Evolutionary conservation across 2,888 invertebrate species (phyloP).

Genomic region (Ennomos fuscantarius): DNA sequence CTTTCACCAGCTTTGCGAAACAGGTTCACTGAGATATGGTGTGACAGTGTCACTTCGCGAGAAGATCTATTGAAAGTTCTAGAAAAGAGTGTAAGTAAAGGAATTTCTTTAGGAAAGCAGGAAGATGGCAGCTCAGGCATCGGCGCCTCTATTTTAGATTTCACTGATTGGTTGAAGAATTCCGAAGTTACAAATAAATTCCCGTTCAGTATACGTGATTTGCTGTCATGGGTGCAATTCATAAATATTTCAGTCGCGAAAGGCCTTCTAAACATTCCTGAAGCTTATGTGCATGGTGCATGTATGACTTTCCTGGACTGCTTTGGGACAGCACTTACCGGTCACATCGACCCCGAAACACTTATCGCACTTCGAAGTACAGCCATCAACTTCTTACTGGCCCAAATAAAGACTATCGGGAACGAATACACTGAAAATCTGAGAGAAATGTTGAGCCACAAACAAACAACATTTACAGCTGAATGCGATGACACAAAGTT

Average conservation of each 20-base stretch:
- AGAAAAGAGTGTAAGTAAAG: constrained; percentile 89
- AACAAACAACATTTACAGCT: constrained; percentile 61
- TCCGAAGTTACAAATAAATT: constrained; percentile 91
- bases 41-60: constrained; percentile 89
- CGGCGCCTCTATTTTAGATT: constrained; percentile 90
- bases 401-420: constrained; percentile 78
- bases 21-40: constrained; percentile 99
- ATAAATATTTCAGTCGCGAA: constrained; percentile 87
- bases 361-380: constrained; percentile 73
- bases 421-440: constrained; percentile 63
- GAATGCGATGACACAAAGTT: constrained; percentile 78
- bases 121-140: constrained; percentile 84
- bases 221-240: constrained; percentile 96
- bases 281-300: constrained; percentile 95
- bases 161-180: constrained; percentile 90
- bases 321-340: constrained; percentile 93
- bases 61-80: constrained; percentile 93
- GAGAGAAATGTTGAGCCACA: constrained; percentile 62
- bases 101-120: constrained; percentile 82
- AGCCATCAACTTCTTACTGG: constrained; percentile 84
- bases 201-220: constrained; percentile 95
- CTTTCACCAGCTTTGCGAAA: constrained; percentile 98
- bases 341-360: constrained; percentile 86
- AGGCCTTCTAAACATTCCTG: constrained; percentile 75
- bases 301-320: constrained; percentile 96